Percentiles rank a stretch among this genome's conserved stretches.
Conservation (phyloP, 1,140 invertebrate genomes). For the Drosophila melanogaster region DNA sequence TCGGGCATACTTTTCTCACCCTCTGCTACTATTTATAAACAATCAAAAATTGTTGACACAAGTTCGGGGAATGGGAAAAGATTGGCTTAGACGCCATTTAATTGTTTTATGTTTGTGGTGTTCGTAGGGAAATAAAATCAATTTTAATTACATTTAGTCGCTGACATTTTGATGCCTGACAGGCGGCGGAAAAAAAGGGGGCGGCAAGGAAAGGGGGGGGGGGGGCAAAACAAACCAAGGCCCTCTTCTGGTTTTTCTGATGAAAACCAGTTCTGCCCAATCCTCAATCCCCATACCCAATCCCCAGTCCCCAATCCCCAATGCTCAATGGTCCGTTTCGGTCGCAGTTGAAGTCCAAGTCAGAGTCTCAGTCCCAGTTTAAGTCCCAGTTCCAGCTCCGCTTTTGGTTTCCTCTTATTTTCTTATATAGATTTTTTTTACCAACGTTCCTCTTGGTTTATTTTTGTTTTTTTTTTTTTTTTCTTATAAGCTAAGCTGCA, state of each 20-base stretch:
- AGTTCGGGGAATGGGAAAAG: background rate
- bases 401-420: constrained; percentile 19
- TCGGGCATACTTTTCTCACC: constrained; percentile 5
- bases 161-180: constrained; percentile 57
- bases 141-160: constrained; percentile 76
- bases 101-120: constrained; percentile 67
- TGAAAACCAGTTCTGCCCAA: constrained; percentile 44
- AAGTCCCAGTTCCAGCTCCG: constrained; percentile 42
- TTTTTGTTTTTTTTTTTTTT: constrained; percentile 15
- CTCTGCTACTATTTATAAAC: constrained; percentile 73
- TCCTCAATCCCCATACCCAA: constrained; percentile 10
- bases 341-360: constrained; percentile 9
- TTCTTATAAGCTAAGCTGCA: constrained; percentile 16
- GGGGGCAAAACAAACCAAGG: constrained; percentile 6
- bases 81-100: constrained; percentile 57
- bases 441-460: background rate
- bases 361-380: constrained; percentile 3
- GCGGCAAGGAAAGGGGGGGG: background rate
- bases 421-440: constrained; percentile 16
- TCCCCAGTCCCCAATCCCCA: constrained; percentile 7
- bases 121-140: constrained; percentile 63
- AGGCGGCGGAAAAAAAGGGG: background rate
- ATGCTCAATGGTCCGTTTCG: constrained; percentile 44
- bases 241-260: constrained; percentile 27
- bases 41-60: constrained; percentile 56